Evolutionary conservation across 2,797 vertebrate species (phyloP).

Genomic region (Valencia hispanica): DNA sequence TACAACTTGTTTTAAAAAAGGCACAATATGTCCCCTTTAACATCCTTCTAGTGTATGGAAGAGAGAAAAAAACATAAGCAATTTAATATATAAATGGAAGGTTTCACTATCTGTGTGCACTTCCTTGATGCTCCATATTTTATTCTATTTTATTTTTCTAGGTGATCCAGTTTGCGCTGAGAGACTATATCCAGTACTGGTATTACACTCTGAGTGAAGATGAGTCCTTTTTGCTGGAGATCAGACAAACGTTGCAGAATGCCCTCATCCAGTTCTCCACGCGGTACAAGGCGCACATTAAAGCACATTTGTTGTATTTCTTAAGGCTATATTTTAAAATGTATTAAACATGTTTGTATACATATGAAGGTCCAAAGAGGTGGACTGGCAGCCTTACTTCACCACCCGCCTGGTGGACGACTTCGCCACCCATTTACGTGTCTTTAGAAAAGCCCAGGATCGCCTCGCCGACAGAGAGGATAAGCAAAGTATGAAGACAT

Average conservation of each 20-base stretch:
- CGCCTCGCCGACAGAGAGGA: slow-evolving; percentile 91
- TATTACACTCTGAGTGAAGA: slow-evolving; percentile 99
- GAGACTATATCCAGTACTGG: slow-evolving; percentile 99
- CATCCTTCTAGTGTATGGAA: neutral
- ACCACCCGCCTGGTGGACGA: slow-evolving; percentile 98
- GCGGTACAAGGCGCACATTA: slow-evolving; percentile 76
- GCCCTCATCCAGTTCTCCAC: slow-evolving; percentile 97
- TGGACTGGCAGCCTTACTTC: slow-evolving; percentile 99
- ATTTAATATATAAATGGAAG: neutral
- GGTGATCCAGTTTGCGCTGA: slow-evolving; percentile 98
- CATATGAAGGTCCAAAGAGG: slow-evolving; percentile 86
- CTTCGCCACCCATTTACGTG: slow-evolving; percentile 96
- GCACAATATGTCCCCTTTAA: too few relatives aligned
- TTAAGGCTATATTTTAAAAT: neutral
- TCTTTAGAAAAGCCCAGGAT: slow-evolving; percentile 98
- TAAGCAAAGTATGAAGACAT: slow-evolving; percentile 85
- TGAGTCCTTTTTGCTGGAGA: slow-evolving; percentile 96
- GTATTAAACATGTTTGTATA: neutral
- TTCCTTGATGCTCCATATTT: neutral
- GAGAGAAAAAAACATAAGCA: neutral
- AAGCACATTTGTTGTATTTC: neutral
- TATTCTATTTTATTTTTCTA: slow-evolving; percentile 50
- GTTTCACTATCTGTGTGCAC: neutral
- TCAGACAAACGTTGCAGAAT: slow-evolving; percentile 95
- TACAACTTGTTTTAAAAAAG: too few relatives aligned